Base-by-base conservation (phyloP, 2,113 vertebrate genomes). In the Gyps fulvus region DNA sequence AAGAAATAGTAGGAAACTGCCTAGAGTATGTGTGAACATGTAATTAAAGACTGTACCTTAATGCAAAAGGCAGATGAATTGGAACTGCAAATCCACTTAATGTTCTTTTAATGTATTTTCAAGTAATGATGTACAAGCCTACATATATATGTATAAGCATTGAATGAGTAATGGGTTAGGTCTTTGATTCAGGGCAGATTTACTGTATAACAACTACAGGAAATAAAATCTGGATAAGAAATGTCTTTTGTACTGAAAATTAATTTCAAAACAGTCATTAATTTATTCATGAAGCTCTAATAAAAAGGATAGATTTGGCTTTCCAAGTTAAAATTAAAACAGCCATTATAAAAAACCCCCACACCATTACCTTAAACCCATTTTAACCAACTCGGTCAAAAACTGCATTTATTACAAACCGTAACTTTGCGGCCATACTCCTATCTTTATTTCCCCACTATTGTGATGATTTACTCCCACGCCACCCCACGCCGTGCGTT, bases 51-150 rank as follows among this genome's bases (percentile, higher is more conserved):
- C 71, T 38, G 7, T 11, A 72, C 52, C 43, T 83, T 86, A 95
- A 96, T 79, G 92, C 69, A 87, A 82, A 95, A 84, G 40, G 69
- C 80, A 97, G 80, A 92, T 63, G 69, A 93, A 92, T 90, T 82
- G 83, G 61, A 83, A 55, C 92, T 95, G 90, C 57, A 95, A 97
- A 92, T 90, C 65, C 80, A 93, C 80, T 92, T 84, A 85, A 93
- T 93, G n/a, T 50, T 45, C 58, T 95, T 97, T 89, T 92, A 90
- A 97, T 92, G 29, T 40, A 90, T 71, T 95, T 95, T 59, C 76
- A 54, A 89, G 79, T 59, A 89, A 70, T 63, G 38, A 86, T 71
- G 55, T 86, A 92, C n/a, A 87, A 89, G 31, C 13, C 15, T 73
- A 54, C 34, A 65, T 36, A 49, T 58, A 54, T 36, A 65, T 36